Conservation (phyloP, 2,113 vertebrate genomes). For the Gymnocephalus cernua region DNA sequence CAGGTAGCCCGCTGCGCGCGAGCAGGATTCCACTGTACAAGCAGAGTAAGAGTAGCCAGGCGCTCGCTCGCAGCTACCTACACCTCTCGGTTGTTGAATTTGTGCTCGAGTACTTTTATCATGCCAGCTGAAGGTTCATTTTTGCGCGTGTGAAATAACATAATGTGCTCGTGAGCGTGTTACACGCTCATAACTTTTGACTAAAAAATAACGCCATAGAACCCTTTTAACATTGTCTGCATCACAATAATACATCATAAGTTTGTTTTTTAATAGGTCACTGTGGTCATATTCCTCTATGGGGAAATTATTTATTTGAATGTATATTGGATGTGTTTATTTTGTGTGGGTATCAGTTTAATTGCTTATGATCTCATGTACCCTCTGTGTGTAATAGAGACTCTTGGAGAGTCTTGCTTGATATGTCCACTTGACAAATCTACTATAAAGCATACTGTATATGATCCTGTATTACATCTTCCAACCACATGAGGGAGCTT, state of each 20-base stretch:
- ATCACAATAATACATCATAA: constrained; percentile 10
- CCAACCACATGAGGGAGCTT: constrained; percentile 18
- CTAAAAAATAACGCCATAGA: too few species aligned
- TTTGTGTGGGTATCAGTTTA: neutral
- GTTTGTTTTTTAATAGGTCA: constrained; percentile 17
- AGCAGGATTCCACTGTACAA: too few species aligned
- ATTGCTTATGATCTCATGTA: neutral
- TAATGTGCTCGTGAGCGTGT: too few species aligned
- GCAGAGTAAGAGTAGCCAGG: too few species aligned
- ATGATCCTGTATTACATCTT: neutral
- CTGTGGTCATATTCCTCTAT: constrained; percentile 18
- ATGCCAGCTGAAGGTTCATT: too few species aligned
- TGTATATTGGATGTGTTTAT: constrained; percentile 20
- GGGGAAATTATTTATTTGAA: neutral
- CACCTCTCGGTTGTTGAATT: too few species aligned
- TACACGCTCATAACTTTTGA: too few species aligned
- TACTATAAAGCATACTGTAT: neutral
- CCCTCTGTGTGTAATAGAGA: neutral
- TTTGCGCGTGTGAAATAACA: too few species aligned
- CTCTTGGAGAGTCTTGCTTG: neutral
- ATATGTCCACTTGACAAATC: neutral
- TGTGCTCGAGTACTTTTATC: too few species aligned
- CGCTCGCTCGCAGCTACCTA: too few species aligned
- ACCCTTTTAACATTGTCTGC: constrained; percentile 39
- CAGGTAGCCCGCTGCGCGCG: too few species aligned